phyloP scores from a whole-genome alignment of 2,888 invertebrate genomes.

The Tipula confusa region DNA sequence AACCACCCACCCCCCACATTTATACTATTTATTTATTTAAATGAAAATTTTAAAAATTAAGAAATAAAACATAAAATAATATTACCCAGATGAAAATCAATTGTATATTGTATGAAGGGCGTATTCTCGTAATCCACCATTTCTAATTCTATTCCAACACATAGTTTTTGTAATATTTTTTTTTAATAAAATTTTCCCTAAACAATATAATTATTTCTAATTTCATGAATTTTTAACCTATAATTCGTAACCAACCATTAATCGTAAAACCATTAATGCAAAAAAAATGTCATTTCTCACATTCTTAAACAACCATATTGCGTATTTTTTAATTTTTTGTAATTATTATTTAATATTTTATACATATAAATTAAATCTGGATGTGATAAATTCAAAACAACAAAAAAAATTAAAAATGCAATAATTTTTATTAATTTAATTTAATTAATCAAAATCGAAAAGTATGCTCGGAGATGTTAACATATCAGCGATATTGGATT shows the following conservation, averaged over 20 bases:
- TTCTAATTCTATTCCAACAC: slow-evolving; percentile 14
- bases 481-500: slow-evolving; percentile 92
- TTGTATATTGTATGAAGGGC: slow-evolving; percentile 30
- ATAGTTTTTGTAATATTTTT: not conserved
- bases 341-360: not conserved
- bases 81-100: slow-evolving; percentile 28
- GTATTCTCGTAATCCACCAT: slow-evolving; percentile 31
- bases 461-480: slow-evolving; percentile 90
- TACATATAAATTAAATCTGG: not conserved
- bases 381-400: not conserved
- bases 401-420: not conserved
- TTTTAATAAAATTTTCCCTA: not conserved
- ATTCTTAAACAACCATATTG: not conserved
- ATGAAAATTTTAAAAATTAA: not conserved
- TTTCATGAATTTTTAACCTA: not conserved
- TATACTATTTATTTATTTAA: slow-evolving; percentile 25
- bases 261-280: too few relatives aligned
- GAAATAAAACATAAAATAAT: not conserved
- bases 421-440: slow-evolving; percentile 1
- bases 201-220: not conserved
- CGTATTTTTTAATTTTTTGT: not conserved
- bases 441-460: slow-evolving; percentile 35
- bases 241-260: not conserved
- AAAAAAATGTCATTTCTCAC: not conserved
- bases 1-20: not conserved